Conservation (phyloP, 2,797 vertebrate species). For the Amblyopsis hoosieri region DNA sequence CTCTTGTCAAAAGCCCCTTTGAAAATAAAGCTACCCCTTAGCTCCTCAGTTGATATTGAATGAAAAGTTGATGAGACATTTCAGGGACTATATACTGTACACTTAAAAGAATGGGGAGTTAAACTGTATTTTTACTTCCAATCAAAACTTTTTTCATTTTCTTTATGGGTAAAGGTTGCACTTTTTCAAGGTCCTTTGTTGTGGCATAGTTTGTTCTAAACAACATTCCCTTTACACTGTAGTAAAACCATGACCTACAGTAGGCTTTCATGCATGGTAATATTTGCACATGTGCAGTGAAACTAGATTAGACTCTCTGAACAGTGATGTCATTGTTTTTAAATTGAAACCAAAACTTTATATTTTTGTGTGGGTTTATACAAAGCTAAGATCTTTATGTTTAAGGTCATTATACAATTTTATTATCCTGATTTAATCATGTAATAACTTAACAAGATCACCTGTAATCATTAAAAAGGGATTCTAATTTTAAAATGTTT, state of each 20-base stretch:
- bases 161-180: constrained; percentile 17
- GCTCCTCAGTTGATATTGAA: too few relatives aligned
- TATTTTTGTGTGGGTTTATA: too few relatives aligned
- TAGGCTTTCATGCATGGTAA: constrained; percentile 26
- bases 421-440: not conserved
- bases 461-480: too few relatives aligned
- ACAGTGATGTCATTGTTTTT: constrained; percentile 48
- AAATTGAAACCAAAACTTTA: constrained; percentile 6
- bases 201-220: constrained; percentile 27
- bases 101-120: too few relatives aligned
- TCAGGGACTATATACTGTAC: too few relatives aligned
- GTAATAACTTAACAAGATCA: too few relatives aligned
- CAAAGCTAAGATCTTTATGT: too few relatives aligned
- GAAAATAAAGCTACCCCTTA: too few relatives aligned
- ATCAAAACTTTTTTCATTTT: constrained; percentile 19
- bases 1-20: too few relatives aligned
- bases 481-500: not conserved
- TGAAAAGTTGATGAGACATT: too few relatives aligned
- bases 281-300: constrained; percentile 59
- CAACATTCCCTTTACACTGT: constrained; percentile 49
- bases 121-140: too few relatives aligned
- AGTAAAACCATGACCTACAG: constrained; percentile 32
- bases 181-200: constrained; percentile 48
- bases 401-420: too few relatives aligned
- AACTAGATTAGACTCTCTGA: constrained; percentile 31